Evolutionary conservation across 1,140 invertebrate genomes (phyloP).

Genomic region (Nixonia krombeini): DNA sequence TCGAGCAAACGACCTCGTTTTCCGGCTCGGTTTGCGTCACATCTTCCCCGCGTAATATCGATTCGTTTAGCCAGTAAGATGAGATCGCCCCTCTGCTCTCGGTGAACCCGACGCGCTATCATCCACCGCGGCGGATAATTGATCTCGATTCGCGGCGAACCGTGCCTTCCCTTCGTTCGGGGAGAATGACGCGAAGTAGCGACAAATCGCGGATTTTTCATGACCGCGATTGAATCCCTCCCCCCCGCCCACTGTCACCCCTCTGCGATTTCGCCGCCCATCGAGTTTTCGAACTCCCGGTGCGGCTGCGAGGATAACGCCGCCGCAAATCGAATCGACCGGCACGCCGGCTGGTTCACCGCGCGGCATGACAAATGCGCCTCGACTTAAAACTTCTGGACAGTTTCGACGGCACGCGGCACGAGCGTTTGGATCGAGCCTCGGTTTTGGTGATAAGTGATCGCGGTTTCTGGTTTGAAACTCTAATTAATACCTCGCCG

Average conservation of each 20-base stretch:
- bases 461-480: conserved; percentile 66
- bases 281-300: conserved; percentile 29
- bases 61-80: not conserved
- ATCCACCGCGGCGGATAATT: no score
- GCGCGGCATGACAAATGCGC: conserved; percentile 49
- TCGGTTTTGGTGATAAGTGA: conserved; percentile 67
- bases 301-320: conserved; percentile 39
- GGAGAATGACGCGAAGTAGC: no score
- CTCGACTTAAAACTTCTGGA: conserved; percentile 49
- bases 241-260: no score
- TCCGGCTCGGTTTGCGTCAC: not conserved
- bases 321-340: conserved; percentile 45
- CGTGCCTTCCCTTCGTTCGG: no score
- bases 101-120: no score
- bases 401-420: conserved; percentile 36
- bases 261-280: no score
- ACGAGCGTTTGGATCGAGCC: conserved; percentile 42
- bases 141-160: no score
- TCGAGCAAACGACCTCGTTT: not conserved
- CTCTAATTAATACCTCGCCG: conserved; percentile 72
- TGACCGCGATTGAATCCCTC: no score
- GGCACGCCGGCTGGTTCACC: conserved; percentile 52
- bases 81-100: not conserved
- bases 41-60: not conserved
- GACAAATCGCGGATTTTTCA: no score